Base-by-base conservation (phyloP, 2,888 invertebrate species). In the Phortica okadai region DNA sequence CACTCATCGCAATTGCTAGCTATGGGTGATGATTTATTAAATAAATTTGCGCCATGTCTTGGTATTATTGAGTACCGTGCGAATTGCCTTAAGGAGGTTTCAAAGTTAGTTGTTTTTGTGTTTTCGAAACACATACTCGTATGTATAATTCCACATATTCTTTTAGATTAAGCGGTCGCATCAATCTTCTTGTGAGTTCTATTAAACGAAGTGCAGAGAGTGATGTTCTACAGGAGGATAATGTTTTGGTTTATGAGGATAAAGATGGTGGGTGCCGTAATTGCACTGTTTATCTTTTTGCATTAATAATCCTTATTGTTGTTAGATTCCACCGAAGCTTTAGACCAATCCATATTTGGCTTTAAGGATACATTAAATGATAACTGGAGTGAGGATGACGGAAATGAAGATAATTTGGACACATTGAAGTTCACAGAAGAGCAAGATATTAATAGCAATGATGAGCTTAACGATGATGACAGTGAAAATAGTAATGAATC, bases 1-100 rank as follows among this genome's bases (percentile, higher is more conserved):
- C 92, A 92, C 78, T 89, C 91, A 3, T 91, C 91, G 77, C 89
- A 91, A 73, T 76, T 92, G 66, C 90, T 92, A 90, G 90, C 91
- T 11, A 82, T 90, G 41, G 91, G 91, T 6, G 86, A 89, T 11
- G 90, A 91, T 73, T 81, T 92, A 50, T 82, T 90, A 2, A 84
- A 88, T 11, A 91, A 90, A 78, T 88, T 92, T 70, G 90, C 89
- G 33, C 84, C 91, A 1, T 90, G 90, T n/a, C 83, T 92, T 16
- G 92, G 92, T 42, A 89, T 92, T 42, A 91, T 91, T 54, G 91
- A 92, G 75, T 90, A 91, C 78, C 85, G 92, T 41, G 83, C 90
- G 66, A 88, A 88, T 74, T 91, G 90, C 64, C 81, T 92, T 6
- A 85, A 88, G 70, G 89, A 90, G 74, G 81, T 91, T 4, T 84